Percentiles rank a stretch among this genome's conserved stretches.
Evolutionary conservation across 2,113 vertebrate genomes (phyloP).

Genomic region (Bujurquina vittata): DNA sequence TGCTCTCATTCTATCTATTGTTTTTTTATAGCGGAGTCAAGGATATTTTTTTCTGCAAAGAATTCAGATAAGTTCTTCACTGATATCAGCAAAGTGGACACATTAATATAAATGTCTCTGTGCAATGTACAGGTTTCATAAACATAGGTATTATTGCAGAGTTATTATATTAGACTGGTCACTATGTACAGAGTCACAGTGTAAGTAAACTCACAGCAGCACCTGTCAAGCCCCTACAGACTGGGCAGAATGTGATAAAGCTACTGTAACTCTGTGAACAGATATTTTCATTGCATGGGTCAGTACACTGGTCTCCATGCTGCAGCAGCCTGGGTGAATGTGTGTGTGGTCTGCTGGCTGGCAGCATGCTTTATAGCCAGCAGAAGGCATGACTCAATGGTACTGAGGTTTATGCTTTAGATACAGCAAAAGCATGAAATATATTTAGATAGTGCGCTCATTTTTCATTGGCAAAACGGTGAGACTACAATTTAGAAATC

Average conservation of each 20-base stretch:
- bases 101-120: neutral
- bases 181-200: neutral
- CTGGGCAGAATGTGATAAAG: conserved; percentile 10
- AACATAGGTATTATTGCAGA: neutral
- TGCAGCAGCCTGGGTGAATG: conserved; percentile 19
- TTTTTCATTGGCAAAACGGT: conserved; percentile 13
- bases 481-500: conserved; percentile 4
- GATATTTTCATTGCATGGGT: conserved; percentile 62
- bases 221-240: conserved; percentile 36
- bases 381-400: conserved; percentile 45
- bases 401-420: conserved; percentile 27
- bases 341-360: conserved; percentile 64
- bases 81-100: neutral
- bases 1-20: too few species aligned
- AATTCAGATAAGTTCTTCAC: neutral
- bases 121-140: neutral
- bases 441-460: neutral
- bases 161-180: neutral
- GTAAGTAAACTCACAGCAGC: conserved; percentile 6
- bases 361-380: conserved; percentile 52
- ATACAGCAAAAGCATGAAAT: conserved; percentile 4
- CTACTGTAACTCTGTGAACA: conserved; percentile 48
- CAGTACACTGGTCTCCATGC: conserved; percentile 51
- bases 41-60: neutral
- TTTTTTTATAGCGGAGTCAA: neutral